Evolutionary conservation across 2,797 vertebrate genomes (phyloP), one percentile per base, ranked within the genome.

Genomic region (Rallus crepitans): DNA sequence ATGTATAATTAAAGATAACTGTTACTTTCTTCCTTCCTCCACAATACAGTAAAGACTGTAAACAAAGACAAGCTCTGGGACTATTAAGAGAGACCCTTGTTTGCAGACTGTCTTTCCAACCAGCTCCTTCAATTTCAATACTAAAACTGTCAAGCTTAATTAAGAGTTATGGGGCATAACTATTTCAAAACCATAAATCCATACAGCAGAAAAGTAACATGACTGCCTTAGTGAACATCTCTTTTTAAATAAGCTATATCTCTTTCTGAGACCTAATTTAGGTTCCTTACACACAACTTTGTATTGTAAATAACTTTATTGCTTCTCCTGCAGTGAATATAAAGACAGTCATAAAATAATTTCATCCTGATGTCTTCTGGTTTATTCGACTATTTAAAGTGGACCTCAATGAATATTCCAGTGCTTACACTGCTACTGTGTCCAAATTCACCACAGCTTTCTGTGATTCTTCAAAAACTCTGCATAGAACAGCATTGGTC

Each of bases 141-240:
- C 90, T 96, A 94, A 96, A 97, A 65, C 95, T 95, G 94, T 91
- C 96, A 95, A 88, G 87, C 56, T 95, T 97, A 97, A 97, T 97
- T 96, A 97, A 95, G 97, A 97, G 92, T 97, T 96, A 97, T 25
- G 75, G 90, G 77, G 93, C 71, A 97, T 70, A 96, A 93, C 76
- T 48, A 94, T 91, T 95, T 94, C 79, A 93, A 90, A 68, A 31
- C 82, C 59, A 90, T 95, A 96, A 96, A 96, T 97, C 85, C 85
- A 89, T 82, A 94, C 55, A 89, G 70, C 59, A 90, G 84, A 85
- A 94, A 95, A 96, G 70, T 89, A 95, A 85, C 78, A 85, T 18
- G 69, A 91, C 84, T 71, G 63, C 48, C 84, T 72, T 69, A 83
- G 72, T 3, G 25, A 93, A 86, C 79, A 71, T 33, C 23, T 69